These are phyloP conservation scores for Mormyrus proboscirostris DNA, from an alignment of 2,797 vertebrate species.

Conservation along the genomic window DNA sequence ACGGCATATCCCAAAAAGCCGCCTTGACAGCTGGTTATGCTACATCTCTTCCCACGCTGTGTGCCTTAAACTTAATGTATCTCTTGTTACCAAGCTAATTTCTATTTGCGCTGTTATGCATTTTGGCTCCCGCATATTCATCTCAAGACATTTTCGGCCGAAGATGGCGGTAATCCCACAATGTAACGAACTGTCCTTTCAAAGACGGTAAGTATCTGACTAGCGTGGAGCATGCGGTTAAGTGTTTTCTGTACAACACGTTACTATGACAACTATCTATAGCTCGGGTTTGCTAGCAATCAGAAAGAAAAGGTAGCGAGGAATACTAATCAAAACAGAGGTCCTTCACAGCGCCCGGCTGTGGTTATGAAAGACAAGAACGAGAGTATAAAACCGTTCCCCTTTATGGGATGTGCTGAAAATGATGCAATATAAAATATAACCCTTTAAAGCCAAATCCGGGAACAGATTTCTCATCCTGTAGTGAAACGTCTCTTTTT, in stretches of 20 bases:
- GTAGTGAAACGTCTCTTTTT: not conserved
- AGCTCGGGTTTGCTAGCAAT: constrained; percentile 4
- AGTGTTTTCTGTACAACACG: not conserved
- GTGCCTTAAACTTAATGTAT: not conserved
- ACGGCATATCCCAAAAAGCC: not conserved
- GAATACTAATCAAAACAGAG: not conserved
- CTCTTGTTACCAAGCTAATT: not conserved
- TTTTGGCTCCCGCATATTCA: not conserved
- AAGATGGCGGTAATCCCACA: not conserved
- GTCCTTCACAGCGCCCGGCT: not conserved
- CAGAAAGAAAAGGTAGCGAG: not conserved
- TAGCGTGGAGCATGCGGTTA: not conserved
- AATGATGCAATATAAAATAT: not conserved
- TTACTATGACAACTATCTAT: constrained; percentile 20
- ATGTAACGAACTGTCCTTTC: not conserved
- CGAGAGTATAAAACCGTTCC: not conserved
- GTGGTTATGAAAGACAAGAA: not conserved
- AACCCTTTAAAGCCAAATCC: not conserved
- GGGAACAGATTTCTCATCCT: not conserved
- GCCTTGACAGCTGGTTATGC: not conserved
- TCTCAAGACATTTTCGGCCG: not conserved
- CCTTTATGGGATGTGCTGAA: not conserved
- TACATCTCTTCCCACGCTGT: not conserved
- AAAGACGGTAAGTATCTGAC: not conserved
- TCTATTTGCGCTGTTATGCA: not conserved